Percentiles rank a stretch among this genome's conserved stretches.
phyloP scores from a whole-genome alignment of 92 coral and sea anemone genomes.

The Zoanthus gigantus region DNA sequence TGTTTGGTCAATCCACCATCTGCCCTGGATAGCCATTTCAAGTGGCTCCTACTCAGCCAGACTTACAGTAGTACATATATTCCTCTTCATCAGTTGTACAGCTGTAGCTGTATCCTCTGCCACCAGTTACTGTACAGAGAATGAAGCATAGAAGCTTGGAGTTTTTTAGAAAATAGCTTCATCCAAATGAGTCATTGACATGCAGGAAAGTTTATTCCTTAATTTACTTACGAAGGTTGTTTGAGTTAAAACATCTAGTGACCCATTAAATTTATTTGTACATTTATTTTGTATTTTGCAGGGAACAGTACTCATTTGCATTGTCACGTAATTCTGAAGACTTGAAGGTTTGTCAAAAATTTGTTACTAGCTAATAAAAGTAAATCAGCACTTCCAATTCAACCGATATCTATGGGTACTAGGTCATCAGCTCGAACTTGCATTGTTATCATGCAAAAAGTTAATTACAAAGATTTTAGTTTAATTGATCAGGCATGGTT shows the following conservation, averaged over 20 bases:
- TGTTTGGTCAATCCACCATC: too few species aligned
- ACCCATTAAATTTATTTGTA: background rate
- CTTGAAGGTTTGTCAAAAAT: slow-evolving; percentile 61
- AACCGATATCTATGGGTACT: too few species aligned
- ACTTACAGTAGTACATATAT: background rate
- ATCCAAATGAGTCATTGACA: background rate
- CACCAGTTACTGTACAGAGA: background rate
- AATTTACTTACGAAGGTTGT: background rate
- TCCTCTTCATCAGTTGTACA: background rate
- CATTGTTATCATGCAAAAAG: too few species aligned
- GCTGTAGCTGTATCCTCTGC: background rate
- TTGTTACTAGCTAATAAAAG: too few species aligned
- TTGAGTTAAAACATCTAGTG: background rate
- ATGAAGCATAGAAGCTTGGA: background rate
- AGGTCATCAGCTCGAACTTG: too few species aligned
- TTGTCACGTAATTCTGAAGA: slow-evolving; percentile 53
- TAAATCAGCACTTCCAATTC: too few species aligned
- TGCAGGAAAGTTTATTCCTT: background rate
- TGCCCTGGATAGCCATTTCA: background rate
- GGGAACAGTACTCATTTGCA: slow-evolving; percentile 73
- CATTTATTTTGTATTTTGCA: slow-evolving; percentile 33
- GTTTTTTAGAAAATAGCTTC: background rate
- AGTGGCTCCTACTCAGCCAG: background rate
- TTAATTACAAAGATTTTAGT: too few species aligned
- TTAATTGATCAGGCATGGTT: too few species aligned